Conservation (phyloP, 2,113 vertebrate species). For the Lamprotornis superbus region DNA sequence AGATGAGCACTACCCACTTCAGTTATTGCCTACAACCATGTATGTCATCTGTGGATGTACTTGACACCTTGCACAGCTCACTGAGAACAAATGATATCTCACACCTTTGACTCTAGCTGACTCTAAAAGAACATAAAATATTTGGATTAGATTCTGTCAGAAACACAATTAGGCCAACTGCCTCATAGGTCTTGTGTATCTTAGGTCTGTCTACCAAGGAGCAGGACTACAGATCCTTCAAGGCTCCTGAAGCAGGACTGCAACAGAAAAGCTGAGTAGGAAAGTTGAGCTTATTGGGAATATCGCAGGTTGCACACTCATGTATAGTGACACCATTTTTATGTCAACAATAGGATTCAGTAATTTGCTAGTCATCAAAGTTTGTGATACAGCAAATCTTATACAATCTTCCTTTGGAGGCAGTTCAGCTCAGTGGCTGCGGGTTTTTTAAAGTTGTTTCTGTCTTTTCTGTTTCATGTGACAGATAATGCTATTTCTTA, state of each 20-base stretch:
- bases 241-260: background rate
- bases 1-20: background rate
- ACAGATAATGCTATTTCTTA: background rate
- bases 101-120: background rate
- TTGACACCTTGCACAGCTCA: background rate
- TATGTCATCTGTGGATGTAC: background rate
- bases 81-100: background rate
- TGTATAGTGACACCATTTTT: background rate
- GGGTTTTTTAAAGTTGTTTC: background rate
- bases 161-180: rapidly evolving
- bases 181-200: background rate
- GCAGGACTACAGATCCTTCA: background rate
- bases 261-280: background rate
- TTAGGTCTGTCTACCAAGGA: background rate
- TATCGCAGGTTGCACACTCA: background rate
- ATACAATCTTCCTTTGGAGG: background rate
- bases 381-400: background rate
- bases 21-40: rapidly evolving
- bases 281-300: background rate
- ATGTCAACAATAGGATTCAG: background rate
- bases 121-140: background rate
- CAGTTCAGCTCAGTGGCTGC: background rate
- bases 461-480: background rate
- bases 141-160: background rate
- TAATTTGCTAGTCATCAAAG: background rate